A percentile compares a stretch with the other conserved stretches of the same genome.
These are phyloP conservation scores for Pammene fasciana DNA, from an alignment of 2,888 invertebrate genomes.

Conservation along the genomic window DNA sequence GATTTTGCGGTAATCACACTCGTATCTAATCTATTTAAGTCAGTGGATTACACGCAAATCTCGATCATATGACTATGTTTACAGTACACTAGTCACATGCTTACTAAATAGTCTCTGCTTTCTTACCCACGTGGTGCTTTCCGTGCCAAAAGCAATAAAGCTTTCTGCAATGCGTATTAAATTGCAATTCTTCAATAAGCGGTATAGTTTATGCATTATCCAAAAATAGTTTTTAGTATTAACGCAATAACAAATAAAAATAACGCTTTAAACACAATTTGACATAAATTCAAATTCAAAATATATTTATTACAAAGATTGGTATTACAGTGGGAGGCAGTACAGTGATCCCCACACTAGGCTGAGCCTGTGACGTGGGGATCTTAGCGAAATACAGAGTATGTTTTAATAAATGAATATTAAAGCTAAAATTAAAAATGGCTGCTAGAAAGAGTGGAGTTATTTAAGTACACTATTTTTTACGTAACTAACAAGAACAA, in stretches of 20 bases:
- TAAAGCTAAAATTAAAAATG: no score
- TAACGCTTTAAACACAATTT: no score
- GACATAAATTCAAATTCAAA: no score
- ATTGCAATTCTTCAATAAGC: neutral
- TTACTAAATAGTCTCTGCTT: neutral
- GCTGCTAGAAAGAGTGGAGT: no score
- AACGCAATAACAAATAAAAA: no score
- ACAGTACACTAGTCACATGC: conserved; percentile 13
- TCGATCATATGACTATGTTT: conserved; percentile 21
- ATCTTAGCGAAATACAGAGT: no score
- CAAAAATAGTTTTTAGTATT: neutral
- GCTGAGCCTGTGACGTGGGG: no score
- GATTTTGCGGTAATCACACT: no score
- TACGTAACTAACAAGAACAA: neutral
- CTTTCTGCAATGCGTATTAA: conserved; percentile 1
- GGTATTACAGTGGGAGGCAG: no score
- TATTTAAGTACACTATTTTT: neutral
- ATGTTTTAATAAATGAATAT: no score
- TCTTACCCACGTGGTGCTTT: neutral
- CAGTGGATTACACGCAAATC: neutral
- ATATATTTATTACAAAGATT: no score
- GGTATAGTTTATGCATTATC: neutral
- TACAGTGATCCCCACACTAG: no score
- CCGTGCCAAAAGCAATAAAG: conserved; percentile 24
- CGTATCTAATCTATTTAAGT: conserved; percentile 19